A percentile compares a stretch with the other conserved stretches of the same genome.
Evolutionary conservation across 2,113 vertebrate species (phyloP).

Genomic region (Anoplopoma fimbria): DNA sequence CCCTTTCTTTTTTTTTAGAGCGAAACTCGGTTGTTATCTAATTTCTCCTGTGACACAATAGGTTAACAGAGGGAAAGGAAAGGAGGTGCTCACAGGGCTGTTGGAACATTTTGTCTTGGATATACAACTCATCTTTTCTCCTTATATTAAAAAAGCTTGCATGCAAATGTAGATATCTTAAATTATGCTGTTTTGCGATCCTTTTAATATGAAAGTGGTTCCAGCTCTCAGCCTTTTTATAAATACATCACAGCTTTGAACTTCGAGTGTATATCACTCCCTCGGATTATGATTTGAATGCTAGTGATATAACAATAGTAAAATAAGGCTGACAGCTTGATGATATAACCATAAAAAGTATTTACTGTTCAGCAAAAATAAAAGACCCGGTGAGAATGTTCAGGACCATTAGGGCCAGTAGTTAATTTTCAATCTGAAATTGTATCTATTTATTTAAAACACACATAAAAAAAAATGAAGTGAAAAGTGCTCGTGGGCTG

Average conservation of each 20-base stretch:
- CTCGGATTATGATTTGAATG: neutral
- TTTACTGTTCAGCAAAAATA: neutral
- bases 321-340: neutral
- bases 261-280: neutral
- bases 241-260: neutral
- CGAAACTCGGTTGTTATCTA: neutral
- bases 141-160: neutral
- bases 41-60: neutral
- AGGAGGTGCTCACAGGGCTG: neutral
- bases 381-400: neutral
- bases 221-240: neutral
- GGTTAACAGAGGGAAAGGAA: neutral
- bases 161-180: neutral
- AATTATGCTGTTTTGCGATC: neutral
- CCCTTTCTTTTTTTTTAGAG: too few relatives aligned
- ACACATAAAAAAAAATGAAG: neutral
- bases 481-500: neutral
- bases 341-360: neutral
- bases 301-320: neutral
- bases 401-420: neutral
- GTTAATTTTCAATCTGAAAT: neutral
- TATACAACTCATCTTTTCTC: slow-evolving; percentile 2
- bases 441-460: neutral
- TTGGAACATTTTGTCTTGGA: slow-evolving; percentile 14
- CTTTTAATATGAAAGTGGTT: neutral